Percentiles rank a stretch among this genome's conserved stretches.
phyloP scores from a whole-genome alignment of 2,797 vertebrate genomes.

The Sebastes ruberrimus region DNA sequence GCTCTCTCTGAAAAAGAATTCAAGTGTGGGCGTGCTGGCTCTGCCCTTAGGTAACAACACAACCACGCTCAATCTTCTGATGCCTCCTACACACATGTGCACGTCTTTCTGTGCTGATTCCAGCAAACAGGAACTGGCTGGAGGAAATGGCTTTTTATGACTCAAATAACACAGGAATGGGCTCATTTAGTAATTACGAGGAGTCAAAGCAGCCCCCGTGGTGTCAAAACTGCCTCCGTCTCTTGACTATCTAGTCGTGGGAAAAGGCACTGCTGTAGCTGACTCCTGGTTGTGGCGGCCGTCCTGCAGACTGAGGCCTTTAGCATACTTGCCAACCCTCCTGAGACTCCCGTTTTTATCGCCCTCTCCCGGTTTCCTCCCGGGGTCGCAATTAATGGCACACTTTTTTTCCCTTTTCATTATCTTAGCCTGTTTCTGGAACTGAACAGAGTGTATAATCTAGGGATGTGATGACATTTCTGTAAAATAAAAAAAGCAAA shows the following conservation, averaged over 20 bases:
- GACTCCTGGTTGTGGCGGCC: slow-evolving; percentile 46
- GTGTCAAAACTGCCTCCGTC: slow-evolving; percentile 36
- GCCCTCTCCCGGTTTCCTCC: no score
- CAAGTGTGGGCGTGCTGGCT: slow-evolving; percentile 55
- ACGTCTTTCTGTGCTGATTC: slow-evolving; percentile 48
- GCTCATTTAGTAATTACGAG: slow-evolving; percentile 78
- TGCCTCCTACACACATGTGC: slow-evolving; percentile 73
- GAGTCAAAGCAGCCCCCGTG: slow-evolving; percentile 55
- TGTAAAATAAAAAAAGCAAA: no score
- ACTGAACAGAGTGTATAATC: no score
- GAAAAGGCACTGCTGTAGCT: slow-evolving; percentile 42
- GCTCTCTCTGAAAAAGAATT: background rate
- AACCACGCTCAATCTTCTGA: slow-evolving; percentile 54
- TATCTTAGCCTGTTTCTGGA: no score
- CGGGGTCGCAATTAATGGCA: no score
- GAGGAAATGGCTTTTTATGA: slow-evolving; percentile 80
- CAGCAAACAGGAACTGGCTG: slow-evolving; percentile 70
- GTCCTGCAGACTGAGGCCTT: slow-evolving; percentile 40
- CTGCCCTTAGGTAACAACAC: slow-evolving; percentile 65
- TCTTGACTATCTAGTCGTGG: slow-evolving; percentile 31
- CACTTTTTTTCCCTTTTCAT: no score
- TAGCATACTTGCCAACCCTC: background rate
- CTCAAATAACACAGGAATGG: slow-evolving; percentile 77
- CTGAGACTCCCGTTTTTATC: no score
- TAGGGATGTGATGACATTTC: no score